These are phyloP conservation scores for Hirundo rustica DNA, from an alignment of 2,797 vertebrate genomes.

Conservation along the genomic window DNA sequence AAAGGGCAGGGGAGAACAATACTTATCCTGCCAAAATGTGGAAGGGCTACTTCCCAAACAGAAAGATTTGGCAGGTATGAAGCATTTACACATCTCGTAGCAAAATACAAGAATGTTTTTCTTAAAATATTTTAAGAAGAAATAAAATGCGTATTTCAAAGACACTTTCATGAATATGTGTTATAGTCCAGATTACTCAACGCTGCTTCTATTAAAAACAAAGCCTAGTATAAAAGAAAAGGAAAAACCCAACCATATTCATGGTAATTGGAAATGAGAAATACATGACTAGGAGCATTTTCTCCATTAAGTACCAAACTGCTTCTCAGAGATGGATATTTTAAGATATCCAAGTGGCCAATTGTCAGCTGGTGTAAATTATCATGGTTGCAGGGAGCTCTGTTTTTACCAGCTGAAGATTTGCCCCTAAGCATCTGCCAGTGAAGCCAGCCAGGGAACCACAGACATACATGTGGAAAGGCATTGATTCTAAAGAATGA, in stretches of 20 bases:
- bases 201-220: neutral
- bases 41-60: neutral
- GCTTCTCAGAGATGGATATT: slow-evolving; percentile 22
- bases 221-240: neutral
- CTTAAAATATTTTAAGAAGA: neutral
- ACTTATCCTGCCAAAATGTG: neutral
- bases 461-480: neutral
- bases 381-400: neutral
- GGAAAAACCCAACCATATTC: neutral
- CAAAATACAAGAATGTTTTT: neutral
- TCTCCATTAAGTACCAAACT: slow-evolving; percentile 14
- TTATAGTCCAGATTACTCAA: neutral
- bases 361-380: slow-evolving; percentile 32
- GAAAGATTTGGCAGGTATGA: neutral
- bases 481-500: neutral
- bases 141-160: neutral
- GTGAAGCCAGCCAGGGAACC: neutral
- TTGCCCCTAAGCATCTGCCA: slow-evolving; percentile 30
- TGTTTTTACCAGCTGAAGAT: slow-evolving; percentile 43
- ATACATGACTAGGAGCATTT: neutral
- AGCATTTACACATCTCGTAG: neutral
- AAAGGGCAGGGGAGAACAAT: neutral
- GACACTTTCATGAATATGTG: neutral
- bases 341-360: neutral
- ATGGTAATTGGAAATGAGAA: neutral